These are phyloP conservation scores for Spilosoma lubricipeda DNA, from an alignment of 2,888 invertebrate genomes.

Conservation along the genomic window DNA sequence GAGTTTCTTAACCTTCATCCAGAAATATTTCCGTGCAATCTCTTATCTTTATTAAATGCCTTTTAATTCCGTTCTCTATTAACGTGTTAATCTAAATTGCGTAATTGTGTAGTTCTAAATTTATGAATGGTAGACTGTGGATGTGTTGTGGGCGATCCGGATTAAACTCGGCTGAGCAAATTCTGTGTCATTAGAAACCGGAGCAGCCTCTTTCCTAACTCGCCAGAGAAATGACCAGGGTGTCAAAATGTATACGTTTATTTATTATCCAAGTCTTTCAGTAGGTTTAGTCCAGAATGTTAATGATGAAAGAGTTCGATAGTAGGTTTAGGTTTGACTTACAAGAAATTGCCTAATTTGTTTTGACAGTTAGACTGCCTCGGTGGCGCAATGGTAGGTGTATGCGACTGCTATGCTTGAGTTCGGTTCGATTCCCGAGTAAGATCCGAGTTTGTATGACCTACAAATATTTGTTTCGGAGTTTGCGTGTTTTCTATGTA, in stretches of 20 bases:
- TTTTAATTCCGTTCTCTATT: conserved; percentile 63
- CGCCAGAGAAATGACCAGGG: conserved; percentile 48
- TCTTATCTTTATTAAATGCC: conserved; percentile 52
- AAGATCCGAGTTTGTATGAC: too few species aligned
- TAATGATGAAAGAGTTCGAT: conserved; percentile 30
- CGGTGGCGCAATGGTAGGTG: too few species aligned
- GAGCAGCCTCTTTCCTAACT: conserved; percentile 57
- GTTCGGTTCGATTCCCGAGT: too few species aligned
- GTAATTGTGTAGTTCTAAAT: conserved; percentile 74
- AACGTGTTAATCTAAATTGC: conserved; percentile 69
- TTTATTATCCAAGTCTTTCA: conserved; percentile 35
- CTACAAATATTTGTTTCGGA: too few species aligned
- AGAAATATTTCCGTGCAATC: conserved; percentile 46
- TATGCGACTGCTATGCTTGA: too few species aligned
- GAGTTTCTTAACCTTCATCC: conserved; percentile 44
- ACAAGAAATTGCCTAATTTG: neutral
- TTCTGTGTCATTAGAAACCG: conserved; percentile 67
- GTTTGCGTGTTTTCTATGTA: too few species aligned
- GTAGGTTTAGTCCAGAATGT: conserved; percentile 36
- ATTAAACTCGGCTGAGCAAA: conserved; percentile 60
- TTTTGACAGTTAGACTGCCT: neutral
- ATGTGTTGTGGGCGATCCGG: conserved; percentile 81
- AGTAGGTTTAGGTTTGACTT: conserved; percentile 12
- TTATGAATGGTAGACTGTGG: conserved; percentile 71
- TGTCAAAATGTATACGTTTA: conserved; percentile 41